Evolutionary conservation across 2,797 vertebrate genomes (phyloP).

Genomic region (Nyctibius grandis): DNA sequence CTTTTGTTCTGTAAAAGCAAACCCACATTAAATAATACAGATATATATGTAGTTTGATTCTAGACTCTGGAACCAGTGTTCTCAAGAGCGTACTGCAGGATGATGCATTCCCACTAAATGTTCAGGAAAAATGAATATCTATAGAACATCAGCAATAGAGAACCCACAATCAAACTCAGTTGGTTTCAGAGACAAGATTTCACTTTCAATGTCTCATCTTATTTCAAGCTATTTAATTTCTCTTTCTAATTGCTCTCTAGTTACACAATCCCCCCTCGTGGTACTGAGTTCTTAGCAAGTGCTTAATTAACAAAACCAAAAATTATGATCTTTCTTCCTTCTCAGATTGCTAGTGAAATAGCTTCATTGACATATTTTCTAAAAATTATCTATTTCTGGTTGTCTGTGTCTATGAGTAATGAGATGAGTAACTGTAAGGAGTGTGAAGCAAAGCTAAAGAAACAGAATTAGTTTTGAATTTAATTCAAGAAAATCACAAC

Average conservation of each 20-base stretch:
- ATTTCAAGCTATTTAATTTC: slow-evolving; percentile 9
- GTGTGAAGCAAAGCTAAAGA: not conserved
- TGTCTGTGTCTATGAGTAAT: not conserved
- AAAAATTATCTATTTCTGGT: slow-evolving; percentile 6
- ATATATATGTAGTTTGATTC: not conserved
- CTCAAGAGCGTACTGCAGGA: not conserved
- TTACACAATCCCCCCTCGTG: not conserved
- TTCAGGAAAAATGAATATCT: not conserved
- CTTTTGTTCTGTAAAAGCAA: not conserved
- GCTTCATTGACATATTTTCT: slow-evolving; percentile 16
- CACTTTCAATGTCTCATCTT: not conserved
- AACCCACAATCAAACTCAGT: not conserved
- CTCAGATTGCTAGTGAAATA: not conserved
- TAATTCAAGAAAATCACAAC: not conserved
- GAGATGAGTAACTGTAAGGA: not conserved
- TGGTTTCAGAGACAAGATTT: slow-evolving; percentile 30
- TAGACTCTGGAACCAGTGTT: not conserved
- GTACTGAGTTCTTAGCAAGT: slow-evolving; percentile 15
- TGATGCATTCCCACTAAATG: not conserved
- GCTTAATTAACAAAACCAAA: slow-evolving; percentile 43
- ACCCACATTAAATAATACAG: not conserved
- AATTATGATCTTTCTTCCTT: not conserved
- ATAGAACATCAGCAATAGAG: not conserved
- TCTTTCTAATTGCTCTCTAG: slow-evolving; percentile 32
- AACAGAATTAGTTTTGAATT: not conserved